A percentile compares a stretch with the other conserved stretches of the same genome.
These are phyloP conservation scores for Seison nebaliae DNA, from an alignment of 1,140 invertebrate genomes.

Conservation along the genomic window DNA sequence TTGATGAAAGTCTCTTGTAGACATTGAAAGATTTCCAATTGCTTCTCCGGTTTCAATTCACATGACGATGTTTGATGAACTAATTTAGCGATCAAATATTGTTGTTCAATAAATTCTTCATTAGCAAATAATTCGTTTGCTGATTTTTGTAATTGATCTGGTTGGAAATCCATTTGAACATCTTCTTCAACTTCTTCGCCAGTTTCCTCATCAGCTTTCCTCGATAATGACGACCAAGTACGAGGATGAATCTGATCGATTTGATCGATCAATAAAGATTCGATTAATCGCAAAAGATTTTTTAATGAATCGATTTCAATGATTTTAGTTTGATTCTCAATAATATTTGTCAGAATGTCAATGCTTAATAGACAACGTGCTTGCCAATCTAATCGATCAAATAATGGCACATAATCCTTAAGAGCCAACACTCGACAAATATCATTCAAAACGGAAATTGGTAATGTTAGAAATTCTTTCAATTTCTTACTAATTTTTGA, in stretches of 20 bases:
- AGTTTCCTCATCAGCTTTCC: constrained; percentile 56
- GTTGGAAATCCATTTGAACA: constrained; percentile 40
- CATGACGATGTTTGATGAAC: constrained; percentile 51
- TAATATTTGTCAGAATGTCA: too few species aligned
- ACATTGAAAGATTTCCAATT: constrained; percentile 40
- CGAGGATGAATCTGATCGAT: too few species aligned
- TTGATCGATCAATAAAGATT: constrained; percentile 58
- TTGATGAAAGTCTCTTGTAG: constrained; percentile 60
- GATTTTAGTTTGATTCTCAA: too few species aligned
- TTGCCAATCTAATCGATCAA: too few species aligned
- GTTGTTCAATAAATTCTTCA: constrained; percentile 89
- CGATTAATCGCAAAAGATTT: constrained; percentile 53
- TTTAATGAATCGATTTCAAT: constrained; percentile 43
- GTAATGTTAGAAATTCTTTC: too few species aligned
- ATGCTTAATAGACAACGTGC: too few species aligned
- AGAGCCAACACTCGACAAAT: too few species aligned
- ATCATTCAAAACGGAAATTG: too few species aligned
- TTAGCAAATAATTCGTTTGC: constrained; percentile 41
- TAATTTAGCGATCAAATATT: constrained; percentile 57
- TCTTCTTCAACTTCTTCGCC: constrained; percentile 40
- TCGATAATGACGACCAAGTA: too few species aligned
- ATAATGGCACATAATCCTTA: too few species aligned
- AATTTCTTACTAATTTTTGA: too few species aligned
- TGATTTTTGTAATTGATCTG: constrained; percentile 45
- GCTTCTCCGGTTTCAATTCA: constrained; percentile 55